Base-by-base conservation (phyloP, 2,797 vertebrate genomes). In the Rhyacichthys aspro region DNA sequence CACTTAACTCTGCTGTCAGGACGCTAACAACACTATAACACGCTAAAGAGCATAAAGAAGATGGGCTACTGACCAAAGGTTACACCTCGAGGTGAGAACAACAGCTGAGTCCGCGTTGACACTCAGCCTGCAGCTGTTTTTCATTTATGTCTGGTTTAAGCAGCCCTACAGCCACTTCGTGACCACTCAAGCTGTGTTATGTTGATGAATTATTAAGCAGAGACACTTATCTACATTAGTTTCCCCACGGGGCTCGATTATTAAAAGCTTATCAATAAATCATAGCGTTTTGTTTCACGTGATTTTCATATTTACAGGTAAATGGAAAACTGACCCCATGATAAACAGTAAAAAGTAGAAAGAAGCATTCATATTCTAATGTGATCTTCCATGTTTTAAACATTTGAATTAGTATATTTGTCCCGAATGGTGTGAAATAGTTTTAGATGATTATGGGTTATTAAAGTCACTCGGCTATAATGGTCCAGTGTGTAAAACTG, bases 251-350 rank as follows among this genome's bases (percentile, higher is more conserved):
- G 52, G 19, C 43, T 44, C 43, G 41, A 47, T 55, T 46, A 53
- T 61, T 43, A 61, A 61, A 33, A 18, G 15, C 32, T 43, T n/a
- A 55, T 55, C 38, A 42, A 55, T 55, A 55, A 55, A n/a, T 43
- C 12, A 43, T 28, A 8, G 53, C 10, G 14, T 9, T 55, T 55
- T 18, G 37, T 23, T 37, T 48, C 32, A 15, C 16, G 33, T n/a
- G n/a, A 33, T 33, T 10, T 23, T 34, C 5, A 46, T 50, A 55
- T 34, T 47, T 18, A 52, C 14, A 5, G 1, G 11, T 65, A 14
- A 45, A 12, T 5, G 15, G n/a, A 37, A 32, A 17, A 50, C 1
- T 0, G 15, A 18, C 16, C 28, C 1, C 1, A 7, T 8, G 11
- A 46, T 19, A 46, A 28, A 11, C 12, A 7, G 7, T 11, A 23